Conservation (phyloP, 2,797 vertebrate genomes). For the Takifugu rubripes region DNA sequence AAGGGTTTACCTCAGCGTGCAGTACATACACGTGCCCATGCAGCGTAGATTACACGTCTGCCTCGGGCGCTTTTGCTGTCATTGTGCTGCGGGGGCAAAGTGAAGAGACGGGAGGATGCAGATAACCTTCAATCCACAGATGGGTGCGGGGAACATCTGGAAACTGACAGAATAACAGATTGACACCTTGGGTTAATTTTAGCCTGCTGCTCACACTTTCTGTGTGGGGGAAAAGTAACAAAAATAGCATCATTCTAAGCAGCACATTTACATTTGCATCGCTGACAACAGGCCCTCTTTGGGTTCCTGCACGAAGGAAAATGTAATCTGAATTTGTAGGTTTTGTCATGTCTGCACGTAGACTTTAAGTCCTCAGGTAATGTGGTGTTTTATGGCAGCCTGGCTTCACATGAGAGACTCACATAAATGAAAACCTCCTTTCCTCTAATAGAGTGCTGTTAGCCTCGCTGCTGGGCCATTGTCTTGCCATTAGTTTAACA, state of each 20-base stretch:
- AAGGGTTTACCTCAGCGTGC: slow-evolving; percentile 1
- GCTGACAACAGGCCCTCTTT: slow-evolving; percentile 22
- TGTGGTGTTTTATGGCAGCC: slow-evolving; percentile 18
- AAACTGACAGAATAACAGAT: slow-evolving; percentile 33
- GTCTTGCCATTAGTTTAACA: slow-evolving; percentile 20
- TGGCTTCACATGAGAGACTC: slow-evolving; percentile 24
- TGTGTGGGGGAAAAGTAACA: not conserved
- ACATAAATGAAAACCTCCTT: slow-evolving; percentile 23
- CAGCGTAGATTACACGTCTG: too few species aligned
- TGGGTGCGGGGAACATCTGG: slow-evolving; percentile 31
- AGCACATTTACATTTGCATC: slow-evolving; percentile 8
- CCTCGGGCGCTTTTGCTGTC: slow-evolving; percentile 9
- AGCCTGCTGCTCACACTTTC: slow-evolving; percentile 28
- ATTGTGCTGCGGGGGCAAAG: slow-evolving; percentile 31
- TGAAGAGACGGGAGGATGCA: slow-evolving; percentile 40
- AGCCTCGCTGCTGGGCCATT: slow-evolving; percentile 20
- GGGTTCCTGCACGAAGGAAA: slow-evolving; percentile 29
- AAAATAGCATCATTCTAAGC: slow-evolving; percentile 26
- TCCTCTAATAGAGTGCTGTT: slow-evolving; percentile 25
- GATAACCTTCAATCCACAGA: slow-evolving; percentile 27
- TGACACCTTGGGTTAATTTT: slow-evolving; percentile 40
- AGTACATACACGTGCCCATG: not conserved
- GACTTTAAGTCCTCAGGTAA: slow-evolving; percentile 26
- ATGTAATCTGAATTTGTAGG: slow-evolving; percentile 24
- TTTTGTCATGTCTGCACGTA: slow-evolving; percentile 25